Evolutionary conservation across 2,888 invertebrate genomes (phyloP).

Genomic region (Lucinisca nassula): DNA sequence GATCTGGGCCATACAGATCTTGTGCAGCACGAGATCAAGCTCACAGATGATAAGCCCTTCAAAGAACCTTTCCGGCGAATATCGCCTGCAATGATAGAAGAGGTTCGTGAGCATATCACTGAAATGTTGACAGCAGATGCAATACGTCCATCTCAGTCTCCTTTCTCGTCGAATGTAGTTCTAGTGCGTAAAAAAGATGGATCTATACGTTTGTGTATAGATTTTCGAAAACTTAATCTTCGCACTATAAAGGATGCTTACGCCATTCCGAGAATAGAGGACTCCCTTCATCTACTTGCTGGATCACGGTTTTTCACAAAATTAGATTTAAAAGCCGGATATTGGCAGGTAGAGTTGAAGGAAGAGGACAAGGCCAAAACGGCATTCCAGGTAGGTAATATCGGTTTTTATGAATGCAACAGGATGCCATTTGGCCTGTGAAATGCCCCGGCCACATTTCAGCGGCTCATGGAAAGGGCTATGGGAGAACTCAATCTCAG

Average conservation of each 20-base stretch:
- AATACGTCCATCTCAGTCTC: background rate
- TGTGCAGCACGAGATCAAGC: background rate
- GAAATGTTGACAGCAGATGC: background rate
- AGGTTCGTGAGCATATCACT: background rate
- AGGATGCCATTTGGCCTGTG: too few species aligned
- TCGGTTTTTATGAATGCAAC: too few species aligned
- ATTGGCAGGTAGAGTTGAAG: background rate
- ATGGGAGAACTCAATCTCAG: too few species aligned
- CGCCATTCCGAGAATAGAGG: background rate
- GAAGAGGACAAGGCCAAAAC: background rate
- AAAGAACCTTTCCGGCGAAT: background rate
- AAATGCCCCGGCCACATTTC: too few species aligned
- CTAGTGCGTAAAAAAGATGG: background rate
- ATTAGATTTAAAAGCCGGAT: background rate
- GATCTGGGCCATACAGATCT: background rate
- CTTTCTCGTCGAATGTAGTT: background rate
- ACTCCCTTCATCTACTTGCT: background rate
- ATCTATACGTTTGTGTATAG: background rate
- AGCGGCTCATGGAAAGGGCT: too few species aligned
- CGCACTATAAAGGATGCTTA: background rate
- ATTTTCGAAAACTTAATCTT: background rate
- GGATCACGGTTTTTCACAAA: background rate
- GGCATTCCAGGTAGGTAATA: too few species aligned
- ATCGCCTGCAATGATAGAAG: background rate
- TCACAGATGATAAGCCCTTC: background rate